Conservation (phyloP, 2,797 vertebrate genomes). For the Prunella strophiata region DNA sequence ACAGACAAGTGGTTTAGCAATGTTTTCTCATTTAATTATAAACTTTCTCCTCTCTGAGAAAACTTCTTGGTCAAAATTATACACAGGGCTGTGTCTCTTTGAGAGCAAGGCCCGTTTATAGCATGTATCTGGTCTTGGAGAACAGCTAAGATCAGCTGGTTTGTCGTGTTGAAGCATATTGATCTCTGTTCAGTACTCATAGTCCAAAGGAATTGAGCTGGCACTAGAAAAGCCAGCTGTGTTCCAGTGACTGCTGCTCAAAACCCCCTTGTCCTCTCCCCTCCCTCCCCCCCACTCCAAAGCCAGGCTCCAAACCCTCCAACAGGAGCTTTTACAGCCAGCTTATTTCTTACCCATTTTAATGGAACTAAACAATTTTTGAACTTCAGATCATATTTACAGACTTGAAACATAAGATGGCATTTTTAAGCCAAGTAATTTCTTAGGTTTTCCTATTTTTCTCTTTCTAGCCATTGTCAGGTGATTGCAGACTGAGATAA, state of each 20-base stretch:
- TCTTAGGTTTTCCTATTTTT: constrained; percentile 71
- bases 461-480: constrained; percentile 71
- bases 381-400: constrained; percentile 65
- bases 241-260: neutral
- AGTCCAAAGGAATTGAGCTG: neutral
- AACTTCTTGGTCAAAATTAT: neutral
- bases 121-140: neutral
- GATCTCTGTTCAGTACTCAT: neutral
- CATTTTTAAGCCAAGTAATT: constrained; percentile 71
- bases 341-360: constrained; percentile 54
- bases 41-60: neutral
- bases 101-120: neutral
- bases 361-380: constrained; percentile 71
- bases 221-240: neutral
- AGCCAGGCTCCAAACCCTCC: neutral
- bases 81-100: neutral
- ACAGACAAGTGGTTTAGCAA: neutral
- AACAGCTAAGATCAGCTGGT: neutral
- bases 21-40: neutral
- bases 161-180: neutral
- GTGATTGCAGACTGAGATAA: constrained; percentile 76
- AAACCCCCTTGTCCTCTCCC: neutral
- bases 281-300: neutral
- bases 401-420: constrained; percentile 67
- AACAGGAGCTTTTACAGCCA: constrained; percentile 34